These are phyloP conservation scores for Crioceris asparagi DNA, from an alignment of 2,888 invertebrate genomes.

Conservation along the genomic window DNA sequence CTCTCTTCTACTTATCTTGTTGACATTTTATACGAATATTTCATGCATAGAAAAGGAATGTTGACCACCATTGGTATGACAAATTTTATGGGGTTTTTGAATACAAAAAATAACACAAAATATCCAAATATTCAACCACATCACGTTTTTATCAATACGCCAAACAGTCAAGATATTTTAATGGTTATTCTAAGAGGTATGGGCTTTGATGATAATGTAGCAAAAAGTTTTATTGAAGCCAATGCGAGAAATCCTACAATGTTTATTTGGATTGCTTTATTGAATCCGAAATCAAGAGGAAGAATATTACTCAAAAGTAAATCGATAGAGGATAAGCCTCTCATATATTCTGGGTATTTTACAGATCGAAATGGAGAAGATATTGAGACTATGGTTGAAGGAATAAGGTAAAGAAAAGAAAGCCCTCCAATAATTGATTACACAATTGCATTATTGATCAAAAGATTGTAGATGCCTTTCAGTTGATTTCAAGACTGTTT, in stretches of 20 bases:
- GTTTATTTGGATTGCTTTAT: constrained; percentile 14
- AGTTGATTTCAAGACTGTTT: no score
- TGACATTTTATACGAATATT: constrained; percentile 38
- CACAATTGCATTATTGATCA: no score
- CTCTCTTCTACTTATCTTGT: constrained; percentile 9
- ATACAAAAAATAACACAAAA: constrained; percentile 36
- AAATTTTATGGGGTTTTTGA: constrained; percentile 40
- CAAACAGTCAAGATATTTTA: no score
- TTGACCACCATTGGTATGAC: constrained; percentile 37
- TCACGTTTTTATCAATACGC: constrained; percentile 28
- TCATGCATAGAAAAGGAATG: constrained; percentile 41
- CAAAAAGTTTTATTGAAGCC: constrained; percentile 10
- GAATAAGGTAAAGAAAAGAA: constrained; percentile 38
- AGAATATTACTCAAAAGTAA: constrained; percentile 42
- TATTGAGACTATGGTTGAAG: constrained; percentile 42
- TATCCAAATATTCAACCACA: constrained; percentile 42
- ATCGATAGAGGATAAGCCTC: constrained; percentile 48
- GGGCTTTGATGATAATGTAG: constrained; percentile 27
- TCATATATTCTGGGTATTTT: constrained; percentile 54
- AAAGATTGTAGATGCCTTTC: no score
- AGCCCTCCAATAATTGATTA: no score
- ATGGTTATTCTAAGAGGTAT: no score
- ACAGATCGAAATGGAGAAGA: constrained; percentile 42
- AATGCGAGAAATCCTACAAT: constrained; percentile 13
- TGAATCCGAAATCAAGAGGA: constrained; percentile 45